These are phyloP conservation scores for Sphaerophoria rueppellii DNA, from an alignment of 2,888 invertebrate genomes.

Conservation along the genomic window DNA sequence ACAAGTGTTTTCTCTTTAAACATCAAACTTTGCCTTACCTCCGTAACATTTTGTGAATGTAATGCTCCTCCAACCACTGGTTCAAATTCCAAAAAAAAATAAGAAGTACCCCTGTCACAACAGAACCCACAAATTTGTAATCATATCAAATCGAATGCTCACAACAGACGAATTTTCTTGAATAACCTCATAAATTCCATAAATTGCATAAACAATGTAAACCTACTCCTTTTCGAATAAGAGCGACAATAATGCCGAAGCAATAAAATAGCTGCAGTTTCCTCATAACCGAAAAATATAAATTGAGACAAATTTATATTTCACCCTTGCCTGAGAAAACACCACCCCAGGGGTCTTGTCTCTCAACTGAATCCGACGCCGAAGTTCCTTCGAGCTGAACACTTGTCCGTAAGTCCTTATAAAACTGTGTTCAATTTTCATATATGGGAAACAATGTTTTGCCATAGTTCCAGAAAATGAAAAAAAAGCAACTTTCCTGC, in stretches of 20 bases:
- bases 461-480: not conserved
- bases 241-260: constrained; percentile 43
- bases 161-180: constrained; percentile 54
- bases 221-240: constrained; percentile 18
- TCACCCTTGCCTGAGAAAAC: constrained; percentile 45
- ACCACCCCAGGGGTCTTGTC: not conserved
- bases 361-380: constrained; percentile 1
- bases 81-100: not conserved
- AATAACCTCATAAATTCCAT: constrained; percentile 62
- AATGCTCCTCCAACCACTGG: too few species aligned
- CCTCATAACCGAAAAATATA: constrained; percentile 65
- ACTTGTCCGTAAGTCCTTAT: constrained; percentile 5
- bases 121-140: not conserved
- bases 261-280: constrained; percentile 71
- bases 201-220: constrained; percentile 31
- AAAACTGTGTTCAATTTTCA: constrained; percentile 35
- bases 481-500: not conserved
- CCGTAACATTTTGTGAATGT: too few species aligned
- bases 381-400: not conserved
- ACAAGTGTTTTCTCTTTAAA: too few species aligned
- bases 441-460: constrained; percentile 57
- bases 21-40: too few species aligned
- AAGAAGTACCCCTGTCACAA: not conserved
- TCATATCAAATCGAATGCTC: constrained; percentile 37
- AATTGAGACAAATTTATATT: constrained; percentile 73